Percentiles rank a stretch among this genome's conserved stretches.
These are phyloP conservation scores for Mirounga angustirostris DNA, from an alignment of 2,113 vertebrate species.

Conservation along the genomic window DNA sequence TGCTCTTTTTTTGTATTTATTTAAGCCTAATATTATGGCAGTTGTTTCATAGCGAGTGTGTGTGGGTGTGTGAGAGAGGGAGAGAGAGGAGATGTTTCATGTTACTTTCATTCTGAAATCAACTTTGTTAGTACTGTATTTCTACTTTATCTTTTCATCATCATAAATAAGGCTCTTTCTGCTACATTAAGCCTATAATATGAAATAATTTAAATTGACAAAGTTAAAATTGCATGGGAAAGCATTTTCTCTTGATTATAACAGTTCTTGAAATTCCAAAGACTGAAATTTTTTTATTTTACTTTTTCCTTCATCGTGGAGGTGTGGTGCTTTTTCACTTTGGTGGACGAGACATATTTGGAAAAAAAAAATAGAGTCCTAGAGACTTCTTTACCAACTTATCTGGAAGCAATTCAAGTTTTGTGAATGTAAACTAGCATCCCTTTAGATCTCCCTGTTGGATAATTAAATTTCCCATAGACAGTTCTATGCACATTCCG, in stretches of 20 bases:
- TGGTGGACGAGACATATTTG: not conserved
- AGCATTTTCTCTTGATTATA: not conserved
- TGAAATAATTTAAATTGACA: not conserved
- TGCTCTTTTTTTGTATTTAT: not conserved
- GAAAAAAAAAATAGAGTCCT: not conserved
- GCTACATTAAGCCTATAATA: not conserved
- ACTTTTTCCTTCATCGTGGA: not conserved
- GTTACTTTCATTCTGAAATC: not conserved
- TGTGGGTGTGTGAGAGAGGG: not conserved
- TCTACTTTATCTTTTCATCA: not conserved
- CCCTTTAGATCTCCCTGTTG: not conserved
- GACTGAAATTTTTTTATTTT: not conserved
- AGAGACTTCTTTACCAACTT: not conserved
- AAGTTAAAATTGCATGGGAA: not conserved
- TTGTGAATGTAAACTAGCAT: not conserved
- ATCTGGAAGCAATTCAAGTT: not conserved
- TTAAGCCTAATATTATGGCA: slow-evolving; percentile 13
- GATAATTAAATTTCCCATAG: not conserved
- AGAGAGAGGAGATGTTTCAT: not conserved
- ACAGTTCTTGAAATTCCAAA: not conserved
- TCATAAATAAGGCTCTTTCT: not conserved
- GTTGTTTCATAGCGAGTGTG: not conserved
- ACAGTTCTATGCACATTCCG: not conserved
- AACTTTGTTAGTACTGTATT: not conserved
- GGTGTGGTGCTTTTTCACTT: not conserved